Conservation (phyloP, 2,113 vertebrate species). For the Pampusana beccarii region DNA sequence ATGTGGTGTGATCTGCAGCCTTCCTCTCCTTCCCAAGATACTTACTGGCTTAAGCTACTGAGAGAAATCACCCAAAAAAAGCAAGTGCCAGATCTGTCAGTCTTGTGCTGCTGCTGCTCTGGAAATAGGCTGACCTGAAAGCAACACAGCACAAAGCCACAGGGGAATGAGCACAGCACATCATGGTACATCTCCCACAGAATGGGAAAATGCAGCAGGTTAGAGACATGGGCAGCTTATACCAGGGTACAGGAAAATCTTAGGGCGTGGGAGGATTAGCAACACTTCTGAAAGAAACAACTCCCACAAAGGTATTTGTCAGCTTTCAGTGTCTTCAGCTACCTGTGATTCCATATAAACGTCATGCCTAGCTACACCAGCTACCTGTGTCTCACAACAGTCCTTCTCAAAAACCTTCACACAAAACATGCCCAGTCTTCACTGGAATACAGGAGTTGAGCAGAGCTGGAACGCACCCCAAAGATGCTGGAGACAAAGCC, state of each 20-base stretch:
- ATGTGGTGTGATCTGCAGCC: background rate
- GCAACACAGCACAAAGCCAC: background rate
- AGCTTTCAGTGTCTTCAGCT: background rate
- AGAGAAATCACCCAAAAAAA: background rate
- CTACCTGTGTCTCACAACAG: background rate
- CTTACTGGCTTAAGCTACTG: background rate
- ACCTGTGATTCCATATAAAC: background rate
- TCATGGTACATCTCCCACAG: background rate
- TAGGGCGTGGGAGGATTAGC: background rate
- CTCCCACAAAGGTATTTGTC: background rate
- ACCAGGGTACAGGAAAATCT: background rate
- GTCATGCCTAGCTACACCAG: background rate
- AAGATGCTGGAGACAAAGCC: background rate
- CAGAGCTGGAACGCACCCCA: background rate
- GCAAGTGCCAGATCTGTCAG: background rate
- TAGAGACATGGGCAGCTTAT: rapidly evolving
- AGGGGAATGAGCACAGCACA: background rate
- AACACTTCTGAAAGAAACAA: background rate
- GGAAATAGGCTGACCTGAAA: slow-evolving; percentile 1
- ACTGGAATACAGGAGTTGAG: background rate
- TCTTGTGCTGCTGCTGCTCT: background rate
- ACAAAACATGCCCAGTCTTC: background rate
- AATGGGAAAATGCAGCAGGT: background rate
- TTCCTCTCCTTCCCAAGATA: background rate
- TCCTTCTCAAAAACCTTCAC: background rate